phyloP scores from a whole-genome alignment of 2,113 vertebrate genomes.

The Cygnus atratus region DNA sequence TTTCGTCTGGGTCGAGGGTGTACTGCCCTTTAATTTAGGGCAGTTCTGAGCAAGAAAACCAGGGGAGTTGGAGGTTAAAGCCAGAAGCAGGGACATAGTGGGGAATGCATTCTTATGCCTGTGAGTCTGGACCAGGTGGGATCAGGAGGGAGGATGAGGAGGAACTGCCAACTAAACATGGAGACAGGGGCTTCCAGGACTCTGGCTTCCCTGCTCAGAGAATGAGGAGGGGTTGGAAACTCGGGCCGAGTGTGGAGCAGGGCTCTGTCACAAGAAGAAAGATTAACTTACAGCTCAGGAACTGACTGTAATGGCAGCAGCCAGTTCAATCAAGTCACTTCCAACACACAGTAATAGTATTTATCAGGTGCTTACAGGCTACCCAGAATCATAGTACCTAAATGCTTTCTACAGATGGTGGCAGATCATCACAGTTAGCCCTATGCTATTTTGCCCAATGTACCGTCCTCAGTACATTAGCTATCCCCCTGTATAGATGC shows the following conservation, averaged over 20 bases:
- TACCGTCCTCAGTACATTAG: background rate
- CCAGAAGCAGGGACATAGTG: background rate
- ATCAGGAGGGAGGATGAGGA: background rate
- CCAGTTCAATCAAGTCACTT: background rate
- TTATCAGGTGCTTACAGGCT: background rate
- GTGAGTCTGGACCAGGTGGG: background rate
- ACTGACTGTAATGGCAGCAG: background rate
- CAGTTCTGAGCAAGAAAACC: background rate
- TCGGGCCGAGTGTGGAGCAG: background rate
- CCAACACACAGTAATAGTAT: background rate
- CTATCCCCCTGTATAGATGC: background rate
- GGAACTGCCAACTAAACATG: background rate
- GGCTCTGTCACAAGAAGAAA: background rate
- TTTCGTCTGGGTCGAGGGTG: slow-evolving; percentile 43
- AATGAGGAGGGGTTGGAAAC: background rate
- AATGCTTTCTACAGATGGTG: background rate
- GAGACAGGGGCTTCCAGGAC: background rate
- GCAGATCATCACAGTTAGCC: background rate
- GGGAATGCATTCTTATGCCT: background rate
- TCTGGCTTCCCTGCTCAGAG: background rate
- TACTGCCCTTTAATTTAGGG: background rate
- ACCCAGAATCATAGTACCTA: background rate
- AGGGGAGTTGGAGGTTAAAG: background rate
- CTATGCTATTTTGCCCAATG: background rate
- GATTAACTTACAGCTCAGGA: background rate